Conservation (phyloP, 2,113 vertebrate species). For the Tinamus guttatus region DNA sequence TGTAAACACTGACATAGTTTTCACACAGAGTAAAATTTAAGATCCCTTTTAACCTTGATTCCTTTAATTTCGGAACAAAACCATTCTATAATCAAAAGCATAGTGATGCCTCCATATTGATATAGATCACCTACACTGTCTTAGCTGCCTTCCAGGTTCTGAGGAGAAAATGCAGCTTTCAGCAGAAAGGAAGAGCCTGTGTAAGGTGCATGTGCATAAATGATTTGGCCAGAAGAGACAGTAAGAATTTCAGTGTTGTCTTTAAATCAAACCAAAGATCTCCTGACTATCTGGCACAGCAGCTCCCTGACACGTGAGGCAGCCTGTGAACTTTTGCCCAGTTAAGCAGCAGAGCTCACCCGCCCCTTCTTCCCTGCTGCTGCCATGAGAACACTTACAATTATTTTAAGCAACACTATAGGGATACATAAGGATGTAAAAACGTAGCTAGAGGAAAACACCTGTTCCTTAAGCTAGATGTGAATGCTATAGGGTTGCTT, state of each 20-base stretch:
- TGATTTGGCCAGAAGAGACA: rapidly evolving
- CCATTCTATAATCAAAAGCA: not conserved
- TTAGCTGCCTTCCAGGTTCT: not conserved
- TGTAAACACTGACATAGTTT: not conserved
- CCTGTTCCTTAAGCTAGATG: not conserved
- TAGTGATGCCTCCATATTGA: not conserved
- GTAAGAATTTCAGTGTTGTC: not conserved
- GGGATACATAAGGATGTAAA: rapidly evolving
- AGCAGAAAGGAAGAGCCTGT: rapidly evolving
- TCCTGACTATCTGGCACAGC: rapidly evolving
- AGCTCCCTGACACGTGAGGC: not conserved
- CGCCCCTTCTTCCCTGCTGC: rapidly evolving
- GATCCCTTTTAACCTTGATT: not conserved
- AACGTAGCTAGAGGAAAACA: not conserved
- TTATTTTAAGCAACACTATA: not conserved
- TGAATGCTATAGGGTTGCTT: not conserved
- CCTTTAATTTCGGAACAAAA: not conserved
- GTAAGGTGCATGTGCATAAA: not conserved
- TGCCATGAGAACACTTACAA: not conserved
- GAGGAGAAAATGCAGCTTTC: not conserved
- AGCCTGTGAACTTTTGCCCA: slow-evolving; percentile 31
- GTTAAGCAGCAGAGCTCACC: not conserved
- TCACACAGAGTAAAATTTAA: not conserved
- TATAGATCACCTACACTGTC: not conserved
- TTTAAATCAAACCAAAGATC: not conserved